Conservation (phyloP, 2,888 invertebrate species). For the Onchidella celtica region DNA sequence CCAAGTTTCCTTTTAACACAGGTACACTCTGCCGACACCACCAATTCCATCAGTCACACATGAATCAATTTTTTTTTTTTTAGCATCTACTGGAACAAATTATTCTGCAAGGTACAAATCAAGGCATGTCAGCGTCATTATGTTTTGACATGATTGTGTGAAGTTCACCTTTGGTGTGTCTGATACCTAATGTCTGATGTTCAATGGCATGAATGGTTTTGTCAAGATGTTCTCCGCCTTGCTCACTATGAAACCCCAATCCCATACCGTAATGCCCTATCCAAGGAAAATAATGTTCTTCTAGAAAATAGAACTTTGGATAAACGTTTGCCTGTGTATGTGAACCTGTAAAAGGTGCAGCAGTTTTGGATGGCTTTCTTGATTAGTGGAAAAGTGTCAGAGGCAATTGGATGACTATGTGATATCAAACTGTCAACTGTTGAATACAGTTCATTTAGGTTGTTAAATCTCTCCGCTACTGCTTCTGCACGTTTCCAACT, state of each 20-base stretch:
- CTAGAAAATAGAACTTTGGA: neutral
- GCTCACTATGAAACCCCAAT: neutral
- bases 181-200: neutral
- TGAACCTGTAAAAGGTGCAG: neutral
- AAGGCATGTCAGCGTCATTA: neutral
- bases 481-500: too few relatives aligned
- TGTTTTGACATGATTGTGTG: neutral
- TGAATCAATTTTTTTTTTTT: too few relatives aligned
- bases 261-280: neutral
- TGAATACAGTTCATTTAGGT: neutral
- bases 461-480: too few relatives aligned
- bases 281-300: neutral
- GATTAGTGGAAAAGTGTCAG: neutral
- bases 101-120: neutral
- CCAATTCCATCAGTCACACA: too few relatives aligned
- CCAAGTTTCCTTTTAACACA: too few relatives aligned
- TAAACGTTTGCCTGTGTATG: neutral
- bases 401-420: neutral
- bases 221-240: neutral
- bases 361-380: neutral
- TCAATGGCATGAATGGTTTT: neutral
- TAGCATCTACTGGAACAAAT: too few relatives aligned
- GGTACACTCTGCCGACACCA: too few relatives aligned
- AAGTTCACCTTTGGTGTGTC: neutral
- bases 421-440: neutral